A percentile compares a stretch with the other conserved stretches of the same genome.
These are phyloP conservation scores for Unio delphinus DNA, from an alignment of 2,888 invertebrate genomes.

Conservation along the genomic window DNA sequence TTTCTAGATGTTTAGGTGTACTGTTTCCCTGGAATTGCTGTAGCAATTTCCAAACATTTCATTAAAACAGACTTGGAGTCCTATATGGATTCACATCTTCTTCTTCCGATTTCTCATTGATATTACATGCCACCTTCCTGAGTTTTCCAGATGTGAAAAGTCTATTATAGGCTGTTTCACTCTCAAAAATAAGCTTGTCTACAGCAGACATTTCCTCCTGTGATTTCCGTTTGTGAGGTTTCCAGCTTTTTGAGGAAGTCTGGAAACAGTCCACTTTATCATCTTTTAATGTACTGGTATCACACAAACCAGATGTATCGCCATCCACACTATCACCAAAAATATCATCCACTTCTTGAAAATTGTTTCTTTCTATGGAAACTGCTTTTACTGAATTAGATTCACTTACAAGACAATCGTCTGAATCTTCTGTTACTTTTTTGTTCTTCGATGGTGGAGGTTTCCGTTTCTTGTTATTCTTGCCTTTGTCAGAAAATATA, in stretches of 20 bases:
- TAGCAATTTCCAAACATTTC: too few relatives aligned
- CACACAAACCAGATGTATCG: conserved; percentile 17
- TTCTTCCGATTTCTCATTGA: not conserved
- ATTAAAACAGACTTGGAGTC: too few relatives aligned
- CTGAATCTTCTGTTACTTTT: conserved; percentile 2
- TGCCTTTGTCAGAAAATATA: conserved; percentile 20
- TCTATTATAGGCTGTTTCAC: conserved; percentile 42
- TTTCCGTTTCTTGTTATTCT: conserved; percentile 14
- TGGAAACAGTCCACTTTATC: conserved; percentile 32
- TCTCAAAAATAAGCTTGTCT: conserved; percentile 45
- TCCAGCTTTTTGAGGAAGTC: conserved; percentile 38
- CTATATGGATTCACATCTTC: too few relatives aligned
- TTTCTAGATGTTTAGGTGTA: too few relatives aligned
- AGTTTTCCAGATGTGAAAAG: conserved; percentile 47
- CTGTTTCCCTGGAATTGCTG: too few relatives aligned
- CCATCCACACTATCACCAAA: conserved; percentile 10
- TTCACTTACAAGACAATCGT: not conserved
- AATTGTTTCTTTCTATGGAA: conserved; percentile 11
- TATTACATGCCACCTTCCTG: conserved; percentile 19
- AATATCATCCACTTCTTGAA: not conserved
- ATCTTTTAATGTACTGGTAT: conserved; percentile 48
- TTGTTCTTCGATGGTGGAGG: conserved; percentile 31
- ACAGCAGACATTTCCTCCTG: conserved; percentile 22
- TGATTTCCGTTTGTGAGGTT: conserved; percentile 21
- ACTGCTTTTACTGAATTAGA: not conserved